A percentile compares a stretch with the other conserved stretches of the same genome.
Conservation (phyloP, 2,113 vertebrate genomes). For the Mirounga angustirostris region DNA sequence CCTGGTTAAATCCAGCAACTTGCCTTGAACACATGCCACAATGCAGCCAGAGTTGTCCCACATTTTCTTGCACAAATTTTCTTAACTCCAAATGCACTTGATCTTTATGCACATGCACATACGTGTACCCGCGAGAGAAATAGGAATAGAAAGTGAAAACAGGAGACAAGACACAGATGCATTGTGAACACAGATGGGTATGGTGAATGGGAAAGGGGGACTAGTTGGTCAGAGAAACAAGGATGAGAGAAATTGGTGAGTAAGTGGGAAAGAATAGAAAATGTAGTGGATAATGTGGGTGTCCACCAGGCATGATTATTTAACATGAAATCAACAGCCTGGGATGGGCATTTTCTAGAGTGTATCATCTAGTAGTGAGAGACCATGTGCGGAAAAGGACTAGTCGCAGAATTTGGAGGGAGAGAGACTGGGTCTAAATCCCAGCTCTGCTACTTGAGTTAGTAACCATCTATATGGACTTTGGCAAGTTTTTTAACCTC, state of each 20-base stretch:
- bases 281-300: not conserved
- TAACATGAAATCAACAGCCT: not conserved
- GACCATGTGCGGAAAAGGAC: not conserved
- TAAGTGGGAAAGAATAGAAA: not conserved
- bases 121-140: not conserved
- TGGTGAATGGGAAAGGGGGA: not conserved
- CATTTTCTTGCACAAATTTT: not conserved
- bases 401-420: not conserved
- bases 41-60: too few relatives aligned
- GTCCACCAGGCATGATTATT: too few relatives aligned
- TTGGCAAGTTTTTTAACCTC: too few relatives aligned
- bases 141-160: not conserved
- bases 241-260: too few relatives aligned
- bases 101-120: fast-evolving
- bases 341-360: not conserved
- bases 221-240: not conserved
- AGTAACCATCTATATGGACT: not conserved
- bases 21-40: not conserved
- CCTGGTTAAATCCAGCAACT: not conserved
- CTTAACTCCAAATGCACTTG: not conserved
- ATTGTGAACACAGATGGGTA: not conserved
- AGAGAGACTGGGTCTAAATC: not conserved
- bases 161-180: not conserved
- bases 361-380: not conserved
- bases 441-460: not conserved